phyloP scores from a whole-genome alignment of 1,140 invertebrate species.

The Andricus grossulariae region DNA sequence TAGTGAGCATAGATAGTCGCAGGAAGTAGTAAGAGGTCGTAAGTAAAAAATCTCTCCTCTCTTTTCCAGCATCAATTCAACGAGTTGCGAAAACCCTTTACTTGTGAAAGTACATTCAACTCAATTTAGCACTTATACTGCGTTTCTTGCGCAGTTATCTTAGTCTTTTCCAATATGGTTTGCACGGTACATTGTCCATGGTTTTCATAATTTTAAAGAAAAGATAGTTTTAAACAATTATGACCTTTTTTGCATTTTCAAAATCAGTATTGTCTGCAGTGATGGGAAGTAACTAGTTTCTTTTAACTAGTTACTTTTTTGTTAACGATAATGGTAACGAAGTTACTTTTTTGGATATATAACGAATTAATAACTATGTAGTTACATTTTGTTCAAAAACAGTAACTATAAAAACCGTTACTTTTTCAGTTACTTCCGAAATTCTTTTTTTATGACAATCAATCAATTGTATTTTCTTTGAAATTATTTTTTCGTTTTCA shows the following conservation, averaged over 20 bases:
- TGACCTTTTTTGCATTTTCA: neutral
- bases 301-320: no score
- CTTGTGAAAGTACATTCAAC: constrained; percentile 22
- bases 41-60: neutral
- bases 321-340: no score
- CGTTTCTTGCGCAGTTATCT: constrained; percentile 23
- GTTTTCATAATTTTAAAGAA: neutral
- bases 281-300: no score
- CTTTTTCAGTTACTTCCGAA: no score
- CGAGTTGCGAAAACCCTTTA: constrained; percentile 24
- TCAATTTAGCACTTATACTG: constrained; percentile 17
- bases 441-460: no score
- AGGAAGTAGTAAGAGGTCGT: constrained; percentile 10
- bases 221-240: neutral
- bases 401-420: no score
- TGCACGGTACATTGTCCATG: neutral
- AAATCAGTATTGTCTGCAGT: neutral
- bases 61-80: constrained; percentile 10
- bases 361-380: no score
- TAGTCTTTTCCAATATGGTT: constrained; percentile 2
- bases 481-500: no score
- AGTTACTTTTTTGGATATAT: no score
- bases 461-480: no score
- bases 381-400: no score
- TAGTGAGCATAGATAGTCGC: neutral